Conservation (phyloP, 1,140 invertebrate species). For the Microplitis mediator region DNA sequence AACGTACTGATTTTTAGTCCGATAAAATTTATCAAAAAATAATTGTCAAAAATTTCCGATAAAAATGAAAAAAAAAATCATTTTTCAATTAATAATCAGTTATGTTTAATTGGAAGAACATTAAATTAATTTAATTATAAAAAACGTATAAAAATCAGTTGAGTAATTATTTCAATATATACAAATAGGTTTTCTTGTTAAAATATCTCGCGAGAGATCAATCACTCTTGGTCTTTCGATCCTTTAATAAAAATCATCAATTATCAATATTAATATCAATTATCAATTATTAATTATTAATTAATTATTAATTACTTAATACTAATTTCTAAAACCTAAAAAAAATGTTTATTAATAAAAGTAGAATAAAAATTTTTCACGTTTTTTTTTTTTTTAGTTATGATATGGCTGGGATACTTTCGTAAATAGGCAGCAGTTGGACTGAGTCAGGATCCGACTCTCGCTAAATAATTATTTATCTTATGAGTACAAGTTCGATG, state of each 20-base stretch:
- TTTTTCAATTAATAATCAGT: no score
- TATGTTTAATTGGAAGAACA: neutral
- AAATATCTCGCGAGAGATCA: slow-evolving; percentile 16
- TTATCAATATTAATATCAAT: neutral
- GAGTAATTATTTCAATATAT: slow-evolving; percentile 15
- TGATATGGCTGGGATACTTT: slow-evolving; percentile 48
- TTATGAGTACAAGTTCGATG: neutral
- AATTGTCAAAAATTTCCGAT: no score
- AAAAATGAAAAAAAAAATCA: no score
- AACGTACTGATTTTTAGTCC: no score
- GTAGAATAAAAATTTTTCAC: no score
- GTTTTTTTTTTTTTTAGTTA: slow-evolving; percentile 18
- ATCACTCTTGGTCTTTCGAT: slow-evolving; percentile 30
- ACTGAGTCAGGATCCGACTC: neutral
- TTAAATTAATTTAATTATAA: neutral
- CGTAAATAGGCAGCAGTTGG: slow-evolving; percentile 30
- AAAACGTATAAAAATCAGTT: neutral
- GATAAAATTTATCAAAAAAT: no score
- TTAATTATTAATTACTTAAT: neutral
- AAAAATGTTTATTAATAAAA: slow-evolving; percentile 13
- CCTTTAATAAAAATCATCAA: neutral
- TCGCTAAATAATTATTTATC: no score
- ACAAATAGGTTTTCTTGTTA: slow-evolving; percentile 13
- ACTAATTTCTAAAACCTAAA: slow-evolving; percentile 16
- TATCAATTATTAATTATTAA: neutral